Evolutionary conservation across 2,797 vertebrate species (phyloP).

Genomic region (Margarornis squamiger): DNA sequence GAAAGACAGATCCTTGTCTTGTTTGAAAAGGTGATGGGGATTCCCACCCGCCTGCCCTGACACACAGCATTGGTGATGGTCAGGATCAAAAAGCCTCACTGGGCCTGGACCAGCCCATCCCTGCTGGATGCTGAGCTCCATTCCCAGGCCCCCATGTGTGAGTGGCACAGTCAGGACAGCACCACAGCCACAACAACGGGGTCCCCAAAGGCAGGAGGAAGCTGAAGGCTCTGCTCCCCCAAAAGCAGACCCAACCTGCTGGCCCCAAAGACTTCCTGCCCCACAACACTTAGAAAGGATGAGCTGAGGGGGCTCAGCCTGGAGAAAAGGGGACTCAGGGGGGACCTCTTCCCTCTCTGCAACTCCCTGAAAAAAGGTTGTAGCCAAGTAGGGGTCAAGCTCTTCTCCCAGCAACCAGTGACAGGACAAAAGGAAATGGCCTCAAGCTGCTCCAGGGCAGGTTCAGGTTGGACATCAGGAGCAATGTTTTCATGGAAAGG

Average conservation of each 20-base stretch:
- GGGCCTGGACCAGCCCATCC: accelerated
- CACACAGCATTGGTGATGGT: accelerated
- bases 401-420: neutral
- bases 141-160: neutral
- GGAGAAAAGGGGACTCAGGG: neutral
- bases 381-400: neutral
- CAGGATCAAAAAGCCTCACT: neutral
- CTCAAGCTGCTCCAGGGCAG: neutral
- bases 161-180: accelerated
- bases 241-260: neutral
- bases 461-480: accelerated
- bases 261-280: neutral
- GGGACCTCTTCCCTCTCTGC: neutral
- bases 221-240: neutral
- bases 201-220: neutral
- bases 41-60: accelerated
- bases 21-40: neutral
- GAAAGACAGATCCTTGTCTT: neutral
- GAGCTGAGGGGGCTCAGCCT: neutral
- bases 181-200: neutral
- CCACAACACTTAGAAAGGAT: neutral
- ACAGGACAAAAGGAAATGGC: neutral
- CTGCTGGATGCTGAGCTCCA: neutral
- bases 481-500: neutral
- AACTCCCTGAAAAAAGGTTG: neutral